Evolutionary conservation across 2,113 vertebrate species (phyloP), one percentile per base, ranked within the genome.

Genomic region (Sarotherodon lohbergeri): DNA sequence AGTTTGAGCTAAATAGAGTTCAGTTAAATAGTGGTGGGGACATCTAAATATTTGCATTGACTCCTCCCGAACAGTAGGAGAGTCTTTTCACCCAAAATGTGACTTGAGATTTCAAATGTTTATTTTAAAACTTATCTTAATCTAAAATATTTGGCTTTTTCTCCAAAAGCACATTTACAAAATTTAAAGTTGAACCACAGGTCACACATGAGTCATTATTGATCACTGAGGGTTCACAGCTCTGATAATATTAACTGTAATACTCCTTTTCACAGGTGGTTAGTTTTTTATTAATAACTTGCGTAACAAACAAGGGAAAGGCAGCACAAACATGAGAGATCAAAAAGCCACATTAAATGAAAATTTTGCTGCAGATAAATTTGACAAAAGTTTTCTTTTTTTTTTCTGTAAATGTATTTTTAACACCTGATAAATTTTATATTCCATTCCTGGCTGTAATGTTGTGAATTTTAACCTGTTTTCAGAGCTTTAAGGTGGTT

Each of bases 51-150:
- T 57, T 57, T 57, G 56, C 24, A 29, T 29, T 57, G 56, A 29
- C 56, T 57, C 24, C 56, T 57, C 56, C 55, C 8, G 55, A 57
- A 57, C 55, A 24, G 55, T 29, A 59, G 56, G 5, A 59, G 56
- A 59, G 56, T 29, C 56, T 29, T 59, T 29, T 3, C 1, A 2
- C 7, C 2, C 4, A 59, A 29, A 59, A 59, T 57, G 24, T 57
- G 0, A 57, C 4, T 9, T 59, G 27, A 24, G 24, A 59, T 59
- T 59, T 59, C 13, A 59, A 0, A 59, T 29, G 56, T 59, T 59
- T 2, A 29, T 59, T 59, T 59, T 59, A 59, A 59, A 59, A 59
- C 13, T 5, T 50, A 16, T 2, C 14, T 29, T 57, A 59, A 59
- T 29, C 13, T 59, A 59, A 59, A 0, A 59, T 0, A 59, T 29